Base-by-base conservation (phyloP, 2,888 invertebrate genomes). In the Empis stercorea region DNA sequence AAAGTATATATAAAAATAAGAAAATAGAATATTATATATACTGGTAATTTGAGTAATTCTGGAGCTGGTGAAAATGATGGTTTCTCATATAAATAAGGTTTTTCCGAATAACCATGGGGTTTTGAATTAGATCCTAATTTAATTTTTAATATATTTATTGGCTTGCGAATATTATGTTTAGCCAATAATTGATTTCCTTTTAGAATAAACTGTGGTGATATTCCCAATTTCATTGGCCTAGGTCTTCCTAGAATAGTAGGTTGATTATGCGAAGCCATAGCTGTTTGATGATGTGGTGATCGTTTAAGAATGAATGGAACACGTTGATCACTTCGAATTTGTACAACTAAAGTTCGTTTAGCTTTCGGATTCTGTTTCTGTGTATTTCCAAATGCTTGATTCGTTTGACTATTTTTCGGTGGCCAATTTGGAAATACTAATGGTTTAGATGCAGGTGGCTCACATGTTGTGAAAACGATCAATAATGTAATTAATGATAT, bases 291-390 rank as follows among this genome's bases (percentile, higher is more conserved):
- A 14, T 54, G 52, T 43, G 49, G 59, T 4, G 61, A 62, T 23
- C 64, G 60, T 51, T 66, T 68, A 1, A 68, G 45, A 0, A 67
- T 59, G 43, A 68, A 51, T 1, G 65, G 67, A 4, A 62, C 64
- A 2, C 62, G 62, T 48, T 64, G 61, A 52, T 67, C 66, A 46
- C 67, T 67, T 17, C 69, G 65, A 36, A 68, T 66, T 54, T 68
- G 68, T 1, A 68, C 60, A 3, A 68, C 64, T 16, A 68, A 43
- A 0, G 66, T 65, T 37, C 64, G 59, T 32, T 63, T 63, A 10
- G 53, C 59, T 16, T 48, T 52, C 4, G 49, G 43, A 13, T 55
- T 48, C 4, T 27, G 4, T n/a, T 38, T 37, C 11, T 37, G 27
- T 20, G 13, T 15, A 16, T 16, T n/a, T 1, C 17, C 6, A 15